These are phyloP conservation scores for Andrena trimmerana DNA, from an alignment of 2,888 invertebrate genomes.

Conservation along the genomic window DNA sequence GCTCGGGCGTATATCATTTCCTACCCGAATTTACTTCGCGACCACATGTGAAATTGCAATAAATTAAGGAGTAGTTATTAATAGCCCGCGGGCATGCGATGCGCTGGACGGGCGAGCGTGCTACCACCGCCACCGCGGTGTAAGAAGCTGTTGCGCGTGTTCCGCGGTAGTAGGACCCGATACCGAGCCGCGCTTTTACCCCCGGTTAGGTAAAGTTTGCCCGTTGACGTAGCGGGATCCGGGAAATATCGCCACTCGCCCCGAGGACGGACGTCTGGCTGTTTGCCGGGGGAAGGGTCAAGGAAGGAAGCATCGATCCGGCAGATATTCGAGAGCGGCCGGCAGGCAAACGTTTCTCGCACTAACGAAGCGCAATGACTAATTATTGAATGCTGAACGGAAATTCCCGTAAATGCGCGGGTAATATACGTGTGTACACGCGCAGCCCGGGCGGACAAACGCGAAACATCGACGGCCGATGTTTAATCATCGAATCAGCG, in stretches of 20 bases:
- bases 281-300: too few relatives aligned
- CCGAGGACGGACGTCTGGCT: not conserved
- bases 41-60: slow-evolving; percentile 60
- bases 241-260: slow-evolving; percentile 5
- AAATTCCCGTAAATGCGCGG: slow-evolving; percentile 60
- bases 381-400: slow-evolving; percentile 60
- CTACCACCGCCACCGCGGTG: not conserved
- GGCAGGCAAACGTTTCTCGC: slow-evolving; percentile 8
- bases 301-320: slow-evolving; percentile 24
- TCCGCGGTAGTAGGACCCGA: not conserved
- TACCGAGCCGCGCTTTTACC: not conserved
- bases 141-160: slow-evolving; percentile 20
- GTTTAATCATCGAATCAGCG: slow-evolving; percentile 69
- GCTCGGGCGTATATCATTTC: slow-evolving; percentile 41
- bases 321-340: slow-evolving; percentile 17
- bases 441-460: slow-evolving; percentile 39
- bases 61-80: slow-evolving; percentile 59
- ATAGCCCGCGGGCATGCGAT: slow-evolving; percentile 56
- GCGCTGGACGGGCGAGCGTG: slow-evolving; percentile 21
- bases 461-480: slow-evolving; percentile 54
- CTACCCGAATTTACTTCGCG: slow-evolving; percentile 36
- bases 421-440: slow-evolving; percentile 56
- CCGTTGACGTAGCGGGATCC: not conserved
- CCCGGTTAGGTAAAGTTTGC: not conserved
- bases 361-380: slow-evolving; percentile 67